These are phyloP conservation scores for Andrena praecox DNA, from an alignment of 2,888 invertebrate genomes.

Conservation along the genomic window DNA sequence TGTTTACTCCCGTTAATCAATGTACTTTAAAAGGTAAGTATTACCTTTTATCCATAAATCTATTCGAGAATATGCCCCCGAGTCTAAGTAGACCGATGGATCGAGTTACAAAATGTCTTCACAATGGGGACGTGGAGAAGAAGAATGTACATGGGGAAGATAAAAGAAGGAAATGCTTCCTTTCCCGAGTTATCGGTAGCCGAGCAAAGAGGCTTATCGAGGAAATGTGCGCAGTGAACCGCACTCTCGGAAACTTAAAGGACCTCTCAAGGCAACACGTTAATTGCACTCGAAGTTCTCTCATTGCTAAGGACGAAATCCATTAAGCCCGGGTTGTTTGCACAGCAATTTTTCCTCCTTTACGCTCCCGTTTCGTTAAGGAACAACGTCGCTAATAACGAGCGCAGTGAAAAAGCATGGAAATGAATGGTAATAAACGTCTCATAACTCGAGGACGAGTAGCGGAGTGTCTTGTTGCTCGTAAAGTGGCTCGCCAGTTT, in stretches of 20 bases:
- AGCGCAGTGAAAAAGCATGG: background rate
- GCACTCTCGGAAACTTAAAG: constrained; percentile 23
- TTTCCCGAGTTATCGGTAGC: background rate
- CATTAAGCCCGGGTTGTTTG: constrained; percentile 62
- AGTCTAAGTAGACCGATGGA: no score
- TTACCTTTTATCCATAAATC: no score
- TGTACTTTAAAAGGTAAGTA: no score
- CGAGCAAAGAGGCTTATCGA: background rate
- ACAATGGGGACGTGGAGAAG: background rate
- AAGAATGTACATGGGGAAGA: background rate
- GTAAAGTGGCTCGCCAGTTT: background rate
- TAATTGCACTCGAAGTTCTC: constrained; percentile 55
- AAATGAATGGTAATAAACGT: constrained; percentile 37
- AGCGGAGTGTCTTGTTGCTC: constrained; percentile 10
- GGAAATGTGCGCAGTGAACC: constrained; percentile 4
- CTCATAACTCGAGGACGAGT: constrained; percentile 16
- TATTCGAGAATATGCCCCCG: no score
- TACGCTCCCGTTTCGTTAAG: constrained; percentile 21
- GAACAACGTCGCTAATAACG: constrained; percentile 20
- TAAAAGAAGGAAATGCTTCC: background rate
- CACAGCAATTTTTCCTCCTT: constrained; percentile 40
- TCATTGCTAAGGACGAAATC: constrained; percentile 46
- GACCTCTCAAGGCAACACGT: constrained; percentile 35
- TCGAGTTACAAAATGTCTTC: background rate
- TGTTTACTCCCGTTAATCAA: no score